Evolutionary conservation across 2,888 invertebrate species (phyloP).

Genomic region (Nezara viridula): DNA sequence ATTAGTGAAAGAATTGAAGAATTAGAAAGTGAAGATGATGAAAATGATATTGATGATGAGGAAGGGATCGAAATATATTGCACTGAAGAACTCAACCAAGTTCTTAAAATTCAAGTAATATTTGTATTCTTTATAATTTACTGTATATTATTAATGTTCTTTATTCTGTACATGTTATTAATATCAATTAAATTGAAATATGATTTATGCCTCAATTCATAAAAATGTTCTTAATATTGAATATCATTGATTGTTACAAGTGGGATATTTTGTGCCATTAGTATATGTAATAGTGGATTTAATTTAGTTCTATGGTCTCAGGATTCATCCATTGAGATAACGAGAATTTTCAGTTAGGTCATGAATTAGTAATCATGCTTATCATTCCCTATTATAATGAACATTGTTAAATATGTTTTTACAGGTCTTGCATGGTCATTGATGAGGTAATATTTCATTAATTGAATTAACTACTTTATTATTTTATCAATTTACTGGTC

Average conservation of each 20-base stretch:
- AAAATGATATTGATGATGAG: slow-evolving; percentile 70
- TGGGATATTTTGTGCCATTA: neutral
- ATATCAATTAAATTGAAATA: neutral
- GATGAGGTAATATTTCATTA: slow-evolving; percentile 21
- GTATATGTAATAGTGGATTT: neutral
- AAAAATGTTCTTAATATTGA: neutral
- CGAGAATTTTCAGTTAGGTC: neutral
- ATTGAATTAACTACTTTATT: neutral
- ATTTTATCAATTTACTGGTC: neutral
- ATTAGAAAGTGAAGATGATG: slow-evolving; percentile 70
- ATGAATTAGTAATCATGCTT: neutral
- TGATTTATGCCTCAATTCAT: neutral
- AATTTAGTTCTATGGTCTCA: neutral
- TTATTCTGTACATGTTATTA: neutral
- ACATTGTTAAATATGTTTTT: slow-evolving; percentile 7
- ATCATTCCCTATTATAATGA: neutral
- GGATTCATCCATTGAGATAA: neutral
- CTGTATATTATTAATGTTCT: neutral
- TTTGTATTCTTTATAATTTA: neutral
- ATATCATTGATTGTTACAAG: neutral
- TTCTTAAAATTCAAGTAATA: slow-evolving; percentile 67
- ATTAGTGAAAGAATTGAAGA: slow-evolving; percentile 73
- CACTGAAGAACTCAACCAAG: slow-evolving; percentile 69
- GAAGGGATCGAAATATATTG: slow-evolving; percentile 69
- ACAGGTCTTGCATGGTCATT: slow-evolving; percentile 7